Evolutionary conservation across 2,113 vertebrate genomes (phyloP).

Genomic region (Panthera leo): DNA sequence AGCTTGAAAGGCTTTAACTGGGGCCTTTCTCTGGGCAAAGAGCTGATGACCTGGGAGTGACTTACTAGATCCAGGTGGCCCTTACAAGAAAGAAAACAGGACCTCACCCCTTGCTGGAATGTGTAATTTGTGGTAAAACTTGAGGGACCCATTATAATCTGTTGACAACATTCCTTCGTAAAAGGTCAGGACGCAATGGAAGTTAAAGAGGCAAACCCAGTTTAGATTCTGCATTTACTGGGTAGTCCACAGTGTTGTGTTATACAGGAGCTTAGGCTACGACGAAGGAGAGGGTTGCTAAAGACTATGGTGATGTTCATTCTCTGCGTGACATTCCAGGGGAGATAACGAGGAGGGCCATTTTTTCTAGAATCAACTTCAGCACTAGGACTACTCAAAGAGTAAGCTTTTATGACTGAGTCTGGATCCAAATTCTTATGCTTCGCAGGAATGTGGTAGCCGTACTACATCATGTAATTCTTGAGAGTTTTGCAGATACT

Average conservation of each 20-base stretch:
- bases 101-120: slow-evolving; percentile 68
- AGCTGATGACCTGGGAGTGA: slow-evolving; percentile 70
- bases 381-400: not conserved
- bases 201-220: not conserved
- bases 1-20: slow-evolving; percentile 37
- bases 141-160: slow-evolving; percentile 28
- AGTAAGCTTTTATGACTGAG: not conserved
- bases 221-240: not conserved
- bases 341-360: not conserved
- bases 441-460: not conserved
- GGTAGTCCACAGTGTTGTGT: not conserved
- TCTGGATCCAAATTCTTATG: not conserved
- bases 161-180: slow-evolving; percentile 69
- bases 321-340: not conserved
- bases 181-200: slow-evolving; percentile 57
- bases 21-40: slow-evolving; percentile 18
- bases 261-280: rapidly evolving
- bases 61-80: slow-evolving; percentile 70
- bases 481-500: not conserved
- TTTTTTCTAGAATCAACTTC: not conserved
- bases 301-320: not conserved
- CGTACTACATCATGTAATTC: rapidly evolving
- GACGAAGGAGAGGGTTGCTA: too few species aligned
- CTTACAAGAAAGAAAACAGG: slow-evolving; percentile 49
- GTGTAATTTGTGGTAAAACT: slow-evolving; percentile 61